A percentile compares a stretch with the other conserved stretches of the same genome.
Evolutionary conservation across 2,113 vertebrate genomes (phyloP).

Genomic region (Tinamus guttatus): DNA sequence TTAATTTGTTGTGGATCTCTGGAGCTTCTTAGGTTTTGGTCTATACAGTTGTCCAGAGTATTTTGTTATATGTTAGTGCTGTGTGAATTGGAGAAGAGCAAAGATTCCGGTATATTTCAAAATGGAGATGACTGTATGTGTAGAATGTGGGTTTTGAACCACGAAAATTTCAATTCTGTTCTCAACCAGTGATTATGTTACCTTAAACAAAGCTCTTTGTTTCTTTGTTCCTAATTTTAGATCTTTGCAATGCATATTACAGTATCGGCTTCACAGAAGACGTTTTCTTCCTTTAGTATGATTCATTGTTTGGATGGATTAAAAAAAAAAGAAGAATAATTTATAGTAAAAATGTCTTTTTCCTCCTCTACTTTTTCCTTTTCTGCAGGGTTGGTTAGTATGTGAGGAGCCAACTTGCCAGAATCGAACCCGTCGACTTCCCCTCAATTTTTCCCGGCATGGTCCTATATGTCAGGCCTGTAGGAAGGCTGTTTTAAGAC

Average conservation of each 20-base stretch:
- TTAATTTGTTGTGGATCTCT: neutral
- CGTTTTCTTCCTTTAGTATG: neutral
- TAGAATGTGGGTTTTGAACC: neutral
- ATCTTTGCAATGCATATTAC: rapidly evolving
- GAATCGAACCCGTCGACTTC: slow-evolving; percentile 87
- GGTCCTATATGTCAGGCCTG: slow-evolving; percentile 93
- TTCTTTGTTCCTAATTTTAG: neutral
- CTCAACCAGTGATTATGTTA: neutral
- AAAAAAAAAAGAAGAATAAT: neutral
- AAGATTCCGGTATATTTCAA: neutral
- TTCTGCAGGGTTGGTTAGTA: slow-evolving; percentile 89
- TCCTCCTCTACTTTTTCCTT: neutral
- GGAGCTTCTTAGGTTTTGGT: neutral
- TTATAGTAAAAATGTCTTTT: neutral
- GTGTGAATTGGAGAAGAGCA: neutral
- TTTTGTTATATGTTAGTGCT: neutral
- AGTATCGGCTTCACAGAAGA: neutral
- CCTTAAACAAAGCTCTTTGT: neutral
- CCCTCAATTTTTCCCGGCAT: slow-evolving; percentile 87
- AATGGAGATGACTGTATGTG: neutral
- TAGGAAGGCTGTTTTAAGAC: slow-evolving; percentile 85
- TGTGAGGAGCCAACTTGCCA: slow-evolving; percentile 95
- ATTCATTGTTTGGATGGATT: neutral
- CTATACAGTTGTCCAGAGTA: neutral
- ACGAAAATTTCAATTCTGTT: neutral